phyloP scores from a whole-genome alignment of 2,888 invertebrate species.

The Vandiemenella viatica region DNA sequence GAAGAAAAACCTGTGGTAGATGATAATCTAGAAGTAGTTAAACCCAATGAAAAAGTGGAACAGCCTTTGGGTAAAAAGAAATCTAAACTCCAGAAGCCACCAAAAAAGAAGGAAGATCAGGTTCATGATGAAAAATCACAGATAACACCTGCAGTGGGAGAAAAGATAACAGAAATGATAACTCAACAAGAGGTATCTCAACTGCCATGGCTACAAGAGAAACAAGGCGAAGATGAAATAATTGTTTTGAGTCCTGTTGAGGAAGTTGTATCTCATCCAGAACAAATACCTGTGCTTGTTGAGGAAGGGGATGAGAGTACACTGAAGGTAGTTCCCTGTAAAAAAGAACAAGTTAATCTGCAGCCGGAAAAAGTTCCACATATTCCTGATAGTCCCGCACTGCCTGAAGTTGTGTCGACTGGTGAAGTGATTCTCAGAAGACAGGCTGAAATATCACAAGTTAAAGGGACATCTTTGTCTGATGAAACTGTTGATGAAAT shows the following conservation, averaged over 20 bases:
- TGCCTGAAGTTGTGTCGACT: not conserved
- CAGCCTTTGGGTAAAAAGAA: not conserved
- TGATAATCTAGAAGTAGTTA: slow-evolving; percentile 22
- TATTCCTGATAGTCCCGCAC: slow-evolving; percentile 22
- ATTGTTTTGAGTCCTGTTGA: too few relatives aligned
- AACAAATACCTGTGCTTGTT: too few relatives aligned
- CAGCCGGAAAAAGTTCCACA: slow-evolving; percentile 1
- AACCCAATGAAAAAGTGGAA: slow-evolving; percentile 4
- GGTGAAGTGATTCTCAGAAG: too few relatives aligned
- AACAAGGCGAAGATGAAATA: too few relatives aligned
- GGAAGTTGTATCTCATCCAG: too few relatives aligned
- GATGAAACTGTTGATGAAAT: too few relatives aligned
- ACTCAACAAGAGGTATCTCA: slow-evolving; percentile 20
- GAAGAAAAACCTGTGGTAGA: slow-evolving; percentile 23
- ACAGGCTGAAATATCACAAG: not conserved
- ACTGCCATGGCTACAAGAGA: too few relatives aligned
- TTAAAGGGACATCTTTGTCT: too few relatives aligned
- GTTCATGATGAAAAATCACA: not conserved
- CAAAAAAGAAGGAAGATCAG: slow-evolving; percentile 8
- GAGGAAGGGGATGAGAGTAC: slow-evolving; percentile 18
- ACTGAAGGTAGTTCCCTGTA: slow-evolving; percentile 14
- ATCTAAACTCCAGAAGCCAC: slow-evolving; percentile 15
- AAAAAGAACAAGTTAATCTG: too few relatives aligned
- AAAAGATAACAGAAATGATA: not conserved
- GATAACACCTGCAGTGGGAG: not conserved